Evolutionary conservation across 1,140 invertebrate genomes (phyloP).

Genomic region (Drosophila lini): DNA sequence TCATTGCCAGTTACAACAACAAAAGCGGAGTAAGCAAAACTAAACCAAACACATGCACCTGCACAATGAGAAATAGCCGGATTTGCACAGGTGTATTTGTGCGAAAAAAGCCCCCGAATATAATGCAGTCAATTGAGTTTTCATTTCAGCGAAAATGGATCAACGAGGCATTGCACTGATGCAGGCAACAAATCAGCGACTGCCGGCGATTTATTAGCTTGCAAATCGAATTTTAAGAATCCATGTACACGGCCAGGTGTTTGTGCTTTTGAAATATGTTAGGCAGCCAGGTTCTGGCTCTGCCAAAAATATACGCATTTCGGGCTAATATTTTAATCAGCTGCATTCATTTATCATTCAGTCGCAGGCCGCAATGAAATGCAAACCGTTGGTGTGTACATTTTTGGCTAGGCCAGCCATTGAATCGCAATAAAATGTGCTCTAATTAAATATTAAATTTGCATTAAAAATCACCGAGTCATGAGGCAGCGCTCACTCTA

Average conservation of each 20-base stretch:
- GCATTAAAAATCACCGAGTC: slow-evolving; percentile 25
- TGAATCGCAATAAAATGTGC: slow-evolving; percentile 15
- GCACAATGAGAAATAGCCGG: slow-evolving; percentile 46
- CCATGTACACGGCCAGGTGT: slow-evolving; percentile 17
- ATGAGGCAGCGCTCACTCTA: neutral
- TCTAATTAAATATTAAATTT: slow-evolving; percentile 48
- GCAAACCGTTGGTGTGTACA: slow-evolving; percentile 43
- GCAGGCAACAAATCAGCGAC: slow-evolving; percentile 48
- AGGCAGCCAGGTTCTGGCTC: slow-evolving; percentile 1
- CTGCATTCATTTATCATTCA: slow-evolving; percentile 33
- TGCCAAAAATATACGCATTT: slow-evolving; percentile 10
- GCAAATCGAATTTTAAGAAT: slow-evolving; percentile 48
- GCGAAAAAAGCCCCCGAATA: slow-evolving; percentile 24
- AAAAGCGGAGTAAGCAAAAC: neutral
- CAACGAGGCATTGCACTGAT: slow-evolving; percentile 26
- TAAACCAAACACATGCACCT: slow-evolving; percentile 49
- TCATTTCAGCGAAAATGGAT: slow-evolving; percentile 44
- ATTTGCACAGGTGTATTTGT: slow-evolving; percentile 36
- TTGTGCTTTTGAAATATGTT: slow-evolving; percentile 12
- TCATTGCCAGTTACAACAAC: slow-evolving; percentile 30
- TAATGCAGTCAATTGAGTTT: slow-evolving; percentile 80
- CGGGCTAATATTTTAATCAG: slow-evolving; percentile 34
- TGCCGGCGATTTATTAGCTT: slow-evolving; percentile 61
- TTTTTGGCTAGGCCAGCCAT: slow-evolving; percentile 39
- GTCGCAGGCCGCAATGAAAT: slow-evolving; percentile 34